Evolutionary conservation across 2,113 vertebrate genomes (phyloP).

Genomic region (Podarcis raffonei): DNA sequence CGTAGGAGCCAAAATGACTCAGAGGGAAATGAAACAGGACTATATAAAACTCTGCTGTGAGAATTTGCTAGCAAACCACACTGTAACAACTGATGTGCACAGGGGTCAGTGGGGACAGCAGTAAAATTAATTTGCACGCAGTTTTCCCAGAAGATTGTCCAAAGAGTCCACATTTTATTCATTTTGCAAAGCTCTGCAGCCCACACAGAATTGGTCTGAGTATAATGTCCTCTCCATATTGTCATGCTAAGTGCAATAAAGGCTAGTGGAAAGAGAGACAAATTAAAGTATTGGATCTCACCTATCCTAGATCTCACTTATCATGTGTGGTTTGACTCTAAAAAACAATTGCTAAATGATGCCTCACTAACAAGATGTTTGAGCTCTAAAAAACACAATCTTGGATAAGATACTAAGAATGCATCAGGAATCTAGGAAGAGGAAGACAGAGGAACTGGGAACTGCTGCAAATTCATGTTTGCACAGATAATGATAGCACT

Average conservation of each 20-base stretch:
- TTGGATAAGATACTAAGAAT: neutral
- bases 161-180: neutral
- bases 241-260: neutral
- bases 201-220: neutral
- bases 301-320: neutral
- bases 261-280: neutral
- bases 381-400: neutral
- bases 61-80: slow-evolving; percentile 16
- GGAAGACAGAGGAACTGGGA: neutral
- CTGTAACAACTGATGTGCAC: neutral
- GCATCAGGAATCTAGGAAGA: neutral
- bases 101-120: neutral
- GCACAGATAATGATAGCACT: neutral
- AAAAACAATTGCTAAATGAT: neutral
- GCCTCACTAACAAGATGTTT: neutral
- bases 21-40: slow-evolving; percentile 18
- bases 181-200: neutral
- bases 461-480: neutral
- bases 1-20: slow-evolving; percentile 29
- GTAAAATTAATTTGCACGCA: neutral
- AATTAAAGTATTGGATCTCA: neutral
- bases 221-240: neutral
- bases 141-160: neutral
- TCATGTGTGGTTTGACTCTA: neutral
- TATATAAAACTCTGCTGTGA: slow-evolving; percentile 11